phyloP scores from a whole-genome alignment of 2,797 vertebrate species.

The Channallabes apus region DNA sequence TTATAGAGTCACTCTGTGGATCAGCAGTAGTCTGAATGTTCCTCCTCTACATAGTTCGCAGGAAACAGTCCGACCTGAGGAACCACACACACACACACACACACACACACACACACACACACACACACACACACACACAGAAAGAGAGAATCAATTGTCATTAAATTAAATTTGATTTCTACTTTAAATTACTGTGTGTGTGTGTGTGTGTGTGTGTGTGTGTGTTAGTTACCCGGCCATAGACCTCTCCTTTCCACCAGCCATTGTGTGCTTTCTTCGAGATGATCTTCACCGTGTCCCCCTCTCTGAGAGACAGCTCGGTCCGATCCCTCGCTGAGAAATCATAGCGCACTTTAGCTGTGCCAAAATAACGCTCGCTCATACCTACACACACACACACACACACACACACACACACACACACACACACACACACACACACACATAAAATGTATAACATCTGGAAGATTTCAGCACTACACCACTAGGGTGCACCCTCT shows the following conservation, averaged over 20 bases:
- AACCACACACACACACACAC: background rate
- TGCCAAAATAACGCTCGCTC: constrained; percentile 72
- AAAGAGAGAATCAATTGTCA: no score
- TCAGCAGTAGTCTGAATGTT: constrained; percentile 90
- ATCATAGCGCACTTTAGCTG: constrained; percentile 86
- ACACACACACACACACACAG: no score
- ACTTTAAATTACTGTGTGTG: no score
- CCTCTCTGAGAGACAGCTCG: constrained; percentile 85
- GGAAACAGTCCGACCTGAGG: constrained; percentile 88
- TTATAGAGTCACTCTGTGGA: background rate
- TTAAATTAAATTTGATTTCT: no score
- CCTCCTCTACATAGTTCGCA: constrained; percentile 93
- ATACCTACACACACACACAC: constrained; percentile 12
- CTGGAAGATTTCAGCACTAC: background rate
- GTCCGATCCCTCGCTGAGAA: constrained; percentile 89
- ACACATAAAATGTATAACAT: background rate
- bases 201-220: no score
- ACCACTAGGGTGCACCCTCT: background rate
- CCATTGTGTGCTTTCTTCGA: constrained; percentile 87
- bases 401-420: constrained; percentile 12
- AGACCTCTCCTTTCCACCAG: constrained; percentile 95
- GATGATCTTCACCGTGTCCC: constrained; percentile 89
- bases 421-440: constrained; percentile 2
- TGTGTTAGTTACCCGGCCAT: no score
- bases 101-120: no score